Evolutionary conservation across 2,797 vertebrate genomes (phyloP).

Genomic region (Heteromormyrus szaboi): DNA sequence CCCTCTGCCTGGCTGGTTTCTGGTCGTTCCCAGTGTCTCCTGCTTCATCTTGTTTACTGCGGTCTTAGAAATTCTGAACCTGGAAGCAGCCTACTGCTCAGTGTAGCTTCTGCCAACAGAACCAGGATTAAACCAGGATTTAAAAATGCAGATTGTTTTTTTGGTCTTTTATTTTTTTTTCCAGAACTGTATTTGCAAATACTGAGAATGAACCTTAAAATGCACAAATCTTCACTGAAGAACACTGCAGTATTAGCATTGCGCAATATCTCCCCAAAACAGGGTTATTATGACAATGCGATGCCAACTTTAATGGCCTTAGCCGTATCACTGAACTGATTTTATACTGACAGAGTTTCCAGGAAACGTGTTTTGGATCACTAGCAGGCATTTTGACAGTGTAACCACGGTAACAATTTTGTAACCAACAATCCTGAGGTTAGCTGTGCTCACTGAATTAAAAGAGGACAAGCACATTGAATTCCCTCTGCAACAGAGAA

Average conservation of each 20-base stretch:
- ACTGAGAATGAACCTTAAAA: neutral
- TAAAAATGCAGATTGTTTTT: neutral
- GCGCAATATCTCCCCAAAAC: neutral
- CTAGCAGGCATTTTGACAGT: neutral
- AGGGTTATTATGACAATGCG: neutral
- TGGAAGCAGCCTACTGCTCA: too few relatives aligned
- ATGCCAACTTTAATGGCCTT: neutral
- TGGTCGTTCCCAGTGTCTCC: neutral
- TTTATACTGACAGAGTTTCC: neutral
- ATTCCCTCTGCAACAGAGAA: neutral
- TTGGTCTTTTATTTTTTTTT: neutral
- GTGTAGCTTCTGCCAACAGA: too few relatives aligned
- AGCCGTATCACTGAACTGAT: neutral
- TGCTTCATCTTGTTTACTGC: too few relatives aligned
- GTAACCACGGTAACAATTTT: neutral
- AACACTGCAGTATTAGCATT: neutral
- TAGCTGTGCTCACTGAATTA: neutral
- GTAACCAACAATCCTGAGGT: neutral
- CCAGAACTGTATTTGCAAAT: neutral
- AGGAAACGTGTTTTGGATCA: neutral
- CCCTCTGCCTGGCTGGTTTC: neutral
- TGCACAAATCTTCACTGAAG: neutral
- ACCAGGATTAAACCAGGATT: neutral
- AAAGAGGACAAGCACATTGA: neutral
- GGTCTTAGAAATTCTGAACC: too few relatives aligned